Conservation (phyloP, 64 coral and sea anemone genomes). For the Hydrozoanthus tunicans region DNA sequence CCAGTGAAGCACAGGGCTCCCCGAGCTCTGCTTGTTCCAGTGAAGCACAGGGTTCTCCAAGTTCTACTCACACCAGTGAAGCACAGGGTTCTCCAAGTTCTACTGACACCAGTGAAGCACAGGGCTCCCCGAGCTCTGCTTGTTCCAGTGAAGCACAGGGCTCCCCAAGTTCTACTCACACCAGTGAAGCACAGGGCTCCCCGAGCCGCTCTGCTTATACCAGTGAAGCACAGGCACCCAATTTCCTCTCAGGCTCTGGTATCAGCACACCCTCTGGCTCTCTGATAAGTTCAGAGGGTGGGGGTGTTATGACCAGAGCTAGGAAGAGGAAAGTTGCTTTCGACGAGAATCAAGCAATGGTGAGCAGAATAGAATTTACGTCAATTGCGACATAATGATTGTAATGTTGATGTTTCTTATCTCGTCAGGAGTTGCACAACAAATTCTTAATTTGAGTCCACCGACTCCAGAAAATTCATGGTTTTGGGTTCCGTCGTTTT, state of each 20-base stretch:
- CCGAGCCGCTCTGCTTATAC: not conserved
- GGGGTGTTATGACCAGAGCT: not conserved
- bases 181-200: not conserved
- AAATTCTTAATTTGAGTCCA: too few relatives aligned
- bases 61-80: not conserved
- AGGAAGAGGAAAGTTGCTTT: constrained; percentile 11
- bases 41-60: not conserved
- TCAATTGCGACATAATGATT: too few relatives aligned
- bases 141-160: not conserved
- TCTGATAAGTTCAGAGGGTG: not conserved
- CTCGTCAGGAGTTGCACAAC: too few relatives aligned
- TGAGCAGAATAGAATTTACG: not conserved
- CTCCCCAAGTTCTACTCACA: not conserved
- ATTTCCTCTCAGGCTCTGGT: not conserved
- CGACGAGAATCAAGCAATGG: constrained; percentile 9
- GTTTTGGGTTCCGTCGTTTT: too few relatives aligned
- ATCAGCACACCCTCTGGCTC: constrained; percentile 39
- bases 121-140: not conserved
- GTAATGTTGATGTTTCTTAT: too few relatives aligned
- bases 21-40: not conserved
- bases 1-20: not conserved
- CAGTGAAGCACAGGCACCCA: not conserved
- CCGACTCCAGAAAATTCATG: too few relatives aligned
- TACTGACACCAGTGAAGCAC: not conserved
- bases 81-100: not conserved